Evolutionary conservation across 1,140 invertebrate genomes (phyloP), one percentile per base, ranked within the genome.

Genomic region (Luehdorfia chinensis): DNA sequence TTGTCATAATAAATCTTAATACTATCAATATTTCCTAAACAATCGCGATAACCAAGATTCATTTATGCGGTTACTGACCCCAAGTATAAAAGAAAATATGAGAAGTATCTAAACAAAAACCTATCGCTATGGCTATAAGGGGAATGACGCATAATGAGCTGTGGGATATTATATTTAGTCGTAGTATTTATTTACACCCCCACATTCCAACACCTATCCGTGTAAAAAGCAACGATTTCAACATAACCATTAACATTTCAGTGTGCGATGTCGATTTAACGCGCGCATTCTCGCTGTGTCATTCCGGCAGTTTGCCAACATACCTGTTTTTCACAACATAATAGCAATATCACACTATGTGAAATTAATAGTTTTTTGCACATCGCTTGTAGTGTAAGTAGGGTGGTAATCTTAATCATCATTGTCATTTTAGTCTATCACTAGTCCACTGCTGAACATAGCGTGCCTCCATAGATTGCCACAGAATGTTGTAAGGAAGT

Each of bases 161-260:
- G 11, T 37, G 9, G n/a, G 33, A 4, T 11, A 19, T 15, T n/a
- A n/a, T 34, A 8, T 8, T 37, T 37, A 37, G 18, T 23, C 11
- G 18, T 34, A 45, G 21, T 36, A 44, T 27, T 43, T 19, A 36
- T 30, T n/a, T 43, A 9, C 43, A 11, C 18, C 5, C 12, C 9
- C 18, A 47, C 56, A 45, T 48, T 41, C 15, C 31, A 27, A 23
- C 39, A 37, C 25, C 37, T 48, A 7, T 30, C 11, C 31, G 44
- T 28, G 36, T 2, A 37, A 34, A 34, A 31, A 15, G 25, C 31
- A 59, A 48, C 19, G 30, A 52, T 52, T 72, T 69, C 59, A 60
- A 59, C 59, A 57, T 47, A 37, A 27, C 60, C 63, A 68, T 71
- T 77, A 73, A 65, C 60, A 66, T 73, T 73, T 66, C 57, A 64